Percentiles rank a stretch among this genome's conserved stretches.
These are phyloP conservation scores for Calameuta pallipes DNA, from an alignment of 2,888 invertebrate species.

Conservation along the genomic window DNA sequence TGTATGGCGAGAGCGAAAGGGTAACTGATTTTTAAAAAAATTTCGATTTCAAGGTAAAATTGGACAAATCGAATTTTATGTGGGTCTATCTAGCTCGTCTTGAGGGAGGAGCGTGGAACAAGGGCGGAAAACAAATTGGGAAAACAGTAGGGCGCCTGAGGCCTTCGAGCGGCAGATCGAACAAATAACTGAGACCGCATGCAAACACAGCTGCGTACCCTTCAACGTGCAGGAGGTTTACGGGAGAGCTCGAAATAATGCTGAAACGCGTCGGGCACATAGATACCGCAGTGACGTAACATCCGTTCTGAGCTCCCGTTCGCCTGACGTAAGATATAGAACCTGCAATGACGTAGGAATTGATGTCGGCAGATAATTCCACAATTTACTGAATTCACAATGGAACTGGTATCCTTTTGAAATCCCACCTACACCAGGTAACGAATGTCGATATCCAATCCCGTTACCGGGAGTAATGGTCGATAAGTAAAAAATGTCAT, in stretches of 20 bases:
- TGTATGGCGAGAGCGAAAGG: background rate
- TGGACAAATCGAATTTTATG: slow-evolving; percentile 27
- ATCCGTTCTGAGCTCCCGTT: background rate
- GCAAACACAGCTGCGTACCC: slow-evolving; percentile 15
- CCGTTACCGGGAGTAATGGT: background rate
- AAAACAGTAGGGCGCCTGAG: slow-evolving; percentile 32
- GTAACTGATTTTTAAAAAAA: background rate
- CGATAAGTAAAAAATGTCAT: background rate
- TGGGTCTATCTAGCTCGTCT: slow-evolving; percentile 11
- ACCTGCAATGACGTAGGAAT: background rate
- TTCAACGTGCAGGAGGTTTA: background rate
- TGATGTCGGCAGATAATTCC: background rate
- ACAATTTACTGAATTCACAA: background rate
- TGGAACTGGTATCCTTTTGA: background rate
- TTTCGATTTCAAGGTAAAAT: slow-evolving; percentile 24
- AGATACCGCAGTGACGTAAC: background rate
- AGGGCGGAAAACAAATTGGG: slow-evolving; percentile 33
- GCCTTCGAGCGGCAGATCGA: slow-evolving; percentile 26
- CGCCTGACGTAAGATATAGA: background rate
- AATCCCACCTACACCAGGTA: background rate
- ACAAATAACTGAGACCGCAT: slow-evolving; percentile 32
- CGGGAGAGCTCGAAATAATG: slow-evolving; percentile 1
- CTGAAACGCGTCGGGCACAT: background rate
- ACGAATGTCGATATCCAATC: background rate
- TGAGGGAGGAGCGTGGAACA: slow-evolving; percentile 8